Base-by-base conservation (phyloP, 1,140 invertebrate species). In the Leptinotarsa undecemlineata region DNA sequence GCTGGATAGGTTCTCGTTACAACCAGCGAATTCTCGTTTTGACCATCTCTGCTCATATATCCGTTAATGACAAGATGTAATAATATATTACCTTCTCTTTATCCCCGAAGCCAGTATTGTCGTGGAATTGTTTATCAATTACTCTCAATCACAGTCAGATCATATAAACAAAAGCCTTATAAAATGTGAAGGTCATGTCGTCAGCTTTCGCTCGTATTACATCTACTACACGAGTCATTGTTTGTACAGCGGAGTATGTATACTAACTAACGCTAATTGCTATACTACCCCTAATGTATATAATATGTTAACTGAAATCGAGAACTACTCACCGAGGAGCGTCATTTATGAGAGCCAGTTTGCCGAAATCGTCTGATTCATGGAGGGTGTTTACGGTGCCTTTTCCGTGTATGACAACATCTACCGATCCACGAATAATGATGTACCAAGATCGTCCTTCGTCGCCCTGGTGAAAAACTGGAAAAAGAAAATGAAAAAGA, bases 381-480 rank as follows among this genome's bases (percentile, higher is more conserved):
- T 93, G 91, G 14, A 96, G 86, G 33, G 92, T 92, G 76, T 92
- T 94, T 15, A 96, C 95, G 14, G 92, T 90, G 47, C 94, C 94
- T 88, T 96, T 96, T 68, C 94, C 93, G 83, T 94, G 91, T 80
- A 95, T 95, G 51, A 93, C 92, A 66, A 96, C 94, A 84, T 95
- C 93, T 4, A 96, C 94, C 0, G 93, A 94, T 17, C 94, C 94
- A 80, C 91, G 90, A 42, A 96, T 87, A 75, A 96, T 91, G 60
- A 96, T 94, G 86, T 95, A 96, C 95, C 95, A 96, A 23, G 92
- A 94, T 76, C 92, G 90, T n/a, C 94, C 95, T 84, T 94, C 92
- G 82, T 96, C 94, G 61, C 95, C 95, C 87, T 96, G 95, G 83
- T 94, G 93, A 84, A 96, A 96, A 81, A 96, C 93, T 94, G 48